These are phyloP conservation scores for Drosophila subquinaria DNA, from an alignment of 2,888 invertebrate species.

Conservation along the genomic window DNA sequence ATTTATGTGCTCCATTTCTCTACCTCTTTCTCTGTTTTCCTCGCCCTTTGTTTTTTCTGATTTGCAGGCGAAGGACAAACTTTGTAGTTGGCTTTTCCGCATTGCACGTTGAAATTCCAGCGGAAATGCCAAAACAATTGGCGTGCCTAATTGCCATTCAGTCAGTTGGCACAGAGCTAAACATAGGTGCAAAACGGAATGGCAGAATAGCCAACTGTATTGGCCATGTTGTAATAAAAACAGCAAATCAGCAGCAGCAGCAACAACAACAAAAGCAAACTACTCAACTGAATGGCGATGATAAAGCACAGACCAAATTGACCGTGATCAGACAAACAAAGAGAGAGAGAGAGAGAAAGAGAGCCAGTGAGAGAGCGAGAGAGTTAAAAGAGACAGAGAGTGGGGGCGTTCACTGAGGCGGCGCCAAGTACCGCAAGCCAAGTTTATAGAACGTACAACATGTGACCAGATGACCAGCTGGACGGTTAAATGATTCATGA, in stretches of 20 bases:
- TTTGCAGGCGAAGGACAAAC: constrained; percentile 59
- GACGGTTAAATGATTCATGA: constrained; percentile 49
- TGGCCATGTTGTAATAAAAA: constrained; percentile 47
- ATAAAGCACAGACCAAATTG: constrained; percentile 56
- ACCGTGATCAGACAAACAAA: constrained; percentile 45
- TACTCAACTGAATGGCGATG: constrained; percentile 28
- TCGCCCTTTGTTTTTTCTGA: neutral
- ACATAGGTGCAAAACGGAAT: constrained; percentile 64
- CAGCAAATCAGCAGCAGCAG: constrained; percentile 21
- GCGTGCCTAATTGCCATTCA: constrained; percentile 66
- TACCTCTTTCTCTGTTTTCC: neutral
- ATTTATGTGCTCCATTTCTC: constrained; percentile 22
- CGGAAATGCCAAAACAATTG: constrained; percentile 72
- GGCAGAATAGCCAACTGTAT: constrained; percentile 46
- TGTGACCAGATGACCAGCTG: constrained; percentile 65
- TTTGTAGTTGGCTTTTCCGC: constrained; percentile 44
- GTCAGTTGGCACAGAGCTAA: constrained; percentile 30
- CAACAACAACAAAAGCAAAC: constrained; percentile 21
- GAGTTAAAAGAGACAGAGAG: neutral
- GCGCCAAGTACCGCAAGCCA: constrained; percentile 64
- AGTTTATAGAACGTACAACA: constrained; percentile 50
- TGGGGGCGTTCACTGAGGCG: constrained; percentile 60
- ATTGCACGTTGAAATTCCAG: constrained; percentile 61
- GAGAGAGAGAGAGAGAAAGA: constrained; percentile 5
- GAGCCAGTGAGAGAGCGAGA: neutral